These are phyloP conservation scores for Drosophila mettleri DNA, from an alignment of 2,888 invertebrate genomes.

Conservation along the genomic window DNA sequence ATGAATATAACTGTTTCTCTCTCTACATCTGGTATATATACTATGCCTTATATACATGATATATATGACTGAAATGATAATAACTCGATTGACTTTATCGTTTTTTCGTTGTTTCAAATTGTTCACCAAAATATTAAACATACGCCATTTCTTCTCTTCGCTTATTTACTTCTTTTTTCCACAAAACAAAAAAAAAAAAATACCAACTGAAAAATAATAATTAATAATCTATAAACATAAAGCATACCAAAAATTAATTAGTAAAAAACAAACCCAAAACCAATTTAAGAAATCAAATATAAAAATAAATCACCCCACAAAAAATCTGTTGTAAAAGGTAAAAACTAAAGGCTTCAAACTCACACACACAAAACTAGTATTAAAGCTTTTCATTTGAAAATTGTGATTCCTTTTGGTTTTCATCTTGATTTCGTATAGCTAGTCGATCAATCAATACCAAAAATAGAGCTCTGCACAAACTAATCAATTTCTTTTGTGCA, in stretches of 20 bases:
- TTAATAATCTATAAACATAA: conserved; percentile 56
- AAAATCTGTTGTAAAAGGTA: conserved; percentile 76
- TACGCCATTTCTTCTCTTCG: conserved; percentile 81
- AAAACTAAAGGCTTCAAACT: conserved; percentile 69
- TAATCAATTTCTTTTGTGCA: conserved; percentile 27
- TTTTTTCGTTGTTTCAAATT: conserved; percentile 75
- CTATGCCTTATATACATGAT: conserved; percentile 8
- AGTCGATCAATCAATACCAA: conserved; percentile 12
- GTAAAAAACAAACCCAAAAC: conserved; percentile 30
- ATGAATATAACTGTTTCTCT: conserved; percentile 39
- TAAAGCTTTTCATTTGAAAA: conserved; percentile 25
- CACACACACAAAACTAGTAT: conserved; percentile 67
- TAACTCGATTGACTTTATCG: conserved; percentile 71
- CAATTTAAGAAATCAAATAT: conserved; percentile 29
- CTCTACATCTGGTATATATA: conserved; percentile 24
- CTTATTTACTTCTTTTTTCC: conserved; percentile 80
- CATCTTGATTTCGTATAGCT: conserved; percentile 30
- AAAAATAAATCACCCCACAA: conserved; percentile 67
- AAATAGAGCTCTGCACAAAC: conserved; percentile 20
- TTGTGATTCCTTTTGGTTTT: conserved; percentile 21
- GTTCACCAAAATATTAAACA: conserved; percentile 79
- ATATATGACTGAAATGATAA: conserved; percentile 57
- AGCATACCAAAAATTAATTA: conserved; percentile 50
- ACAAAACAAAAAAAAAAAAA: conserved; percentile 52
- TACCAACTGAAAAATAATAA: conserved; percentile 44